Conservation (phyloP, 2,888 invertebrate species). For the Heliconius cydno region DNA sequence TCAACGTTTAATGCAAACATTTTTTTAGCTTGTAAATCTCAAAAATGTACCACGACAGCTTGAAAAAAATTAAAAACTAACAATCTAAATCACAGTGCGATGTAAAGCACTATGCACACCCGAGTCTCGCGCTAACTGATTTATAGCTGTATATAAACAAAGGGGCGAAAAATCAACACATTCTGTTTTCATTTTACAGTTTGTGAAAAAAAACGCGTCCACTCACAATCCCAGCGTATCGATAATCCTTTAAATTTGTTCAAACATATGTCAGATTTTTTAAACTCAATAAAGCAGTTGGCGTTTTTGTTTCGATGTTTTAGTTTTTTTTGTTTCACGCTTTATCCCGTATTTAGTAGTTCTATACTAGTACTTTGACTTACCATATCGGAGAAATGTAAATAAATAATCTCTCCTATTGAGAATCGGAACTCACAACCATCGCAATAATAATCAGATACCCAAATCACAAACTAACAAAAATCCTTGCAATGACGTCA, state of each 20-base stretch:
- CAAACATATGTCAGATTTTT: slow-evolving; percentile 26
- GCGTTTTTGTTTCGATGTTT: background rate
- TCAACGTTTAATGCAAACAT: no score
- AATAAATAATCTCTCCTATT: no score
- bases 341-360: no score
- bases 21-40: no score
- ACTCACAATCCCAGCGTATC: slow-evolving; percentile 29
- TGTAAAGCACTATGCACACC: background rate
- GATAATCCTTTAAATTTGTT: slow-evolving; percentile 33
- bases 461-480: no score
- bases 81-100: slow-evolving; percentile 17
- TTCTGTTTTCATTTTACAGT: slow-evolving; percentile 37
- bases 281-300: slow-evolving; percentile 27
- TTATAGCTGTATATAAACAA: slow-evolving; percentile 39
- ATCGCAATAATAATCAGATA: no score
- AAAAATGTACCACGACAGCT: no score
- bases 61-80: slow-evolving; percentile 13
- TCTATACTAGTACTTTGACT: no score
- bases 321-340: no score
- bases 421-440: no score
- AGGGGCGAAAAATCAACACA: slow-evolving; percentile 37
- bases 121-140: slow-evolving; percentile 31
- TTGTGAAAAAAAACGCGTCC: slow-evolving; percentile 23
- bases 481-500: no score
- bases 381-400: no score